These are phyloP conservation scores for Sebastes oblongus DNA, from an alignment of 2,797 vertebrate species.

Conservation along the genomic window DNA sequence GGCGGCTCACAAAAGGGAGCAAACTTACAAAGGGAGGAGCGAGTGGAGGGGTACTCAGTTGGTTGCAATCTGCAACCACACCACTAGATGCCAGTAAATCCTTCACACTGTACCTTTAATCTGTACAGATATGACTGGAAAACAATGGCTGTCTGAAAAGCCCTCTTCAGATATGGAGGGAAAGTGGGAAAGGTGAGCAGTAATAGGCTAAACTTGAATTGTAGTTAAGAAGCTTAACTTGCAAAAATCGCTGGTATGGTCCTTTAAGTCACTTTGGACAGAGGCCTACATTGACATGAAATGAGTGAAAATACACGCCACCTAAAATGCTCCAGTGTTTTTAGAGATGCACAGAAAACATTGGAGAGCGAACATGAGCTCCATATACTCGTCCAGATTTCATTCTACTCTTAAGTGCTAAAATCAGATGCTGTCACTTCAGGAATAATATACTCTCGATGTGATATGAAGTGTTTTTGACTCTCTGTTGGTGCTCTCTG, in stretches of 20 bases:
- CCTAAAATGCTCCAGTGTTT: conserved; percentile 22
- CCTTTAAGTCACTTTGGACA: conserved; percentile 7
- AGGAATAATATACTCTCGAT: conserved; percentile 76
- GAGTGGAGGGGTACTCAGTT: background rate
- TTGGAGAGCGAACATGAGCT: conserved; percentile 29
- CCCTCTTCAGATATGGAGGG: background rate
- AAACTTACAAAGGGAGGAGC: background rate
- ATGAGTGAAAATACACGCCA: background rate
- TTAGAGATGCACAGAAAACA: conserved; percentile 21
- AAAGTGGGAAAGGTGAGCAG: background rate
- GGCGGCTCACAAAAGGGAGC: background rate
- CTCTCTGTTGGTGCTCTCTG: conserved; percentile 76
- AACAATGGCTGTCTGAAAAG: background rate
- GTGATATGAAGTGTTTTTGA: conserved; percentile 82
- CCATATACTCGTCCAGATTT: conserved; percentile 38
- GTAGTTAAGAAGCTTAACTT: background rate
- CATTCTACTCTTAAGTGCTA: conserved; percentile 70
- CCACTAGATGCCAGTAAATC: background rate
- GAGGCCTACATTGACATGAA: background rate
- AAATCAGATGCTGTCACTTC: conserved; percentile 83
- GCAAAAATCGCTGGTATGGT: conserved; percentile 30
- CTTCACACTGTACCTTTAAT: background rate
- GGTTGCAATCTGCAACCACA: background rate
- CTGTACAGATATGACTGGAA: background rate
- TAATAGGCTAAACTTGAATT: background rate